Evolutionary conservation across 2,113 vertebrate species (phyloP), one percentile per base, ranked within the genome.

Genomic region (Aegithalos caudatus): DNA sequence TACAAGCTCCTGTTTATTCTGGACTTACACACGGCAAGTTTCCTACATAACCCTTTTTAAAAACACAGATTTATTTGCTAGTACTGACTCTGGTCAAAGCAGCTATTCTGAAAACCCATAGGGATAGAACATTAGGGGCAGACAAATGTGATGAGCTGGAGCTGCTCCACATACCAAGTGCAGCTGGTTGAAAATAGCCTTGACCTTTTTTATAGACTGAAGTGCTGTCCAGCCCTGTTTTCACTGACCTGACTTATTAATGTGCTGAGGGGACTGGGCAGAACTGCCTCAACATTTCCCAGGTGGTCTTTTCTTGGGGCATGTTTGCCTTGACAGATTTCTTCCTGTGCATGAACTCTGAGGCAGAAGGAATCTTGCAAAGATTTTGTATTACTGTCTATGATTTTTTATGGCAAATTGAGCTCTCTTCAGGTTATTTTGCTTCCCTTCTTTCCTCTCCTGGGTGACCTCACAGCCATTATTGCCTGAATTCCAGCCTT

Each of bases 1-100:
- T 95, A 20, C 70, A 60, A 23, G 47, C 14, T 93, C 4, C 62
- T 88, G 45, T 95, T 96, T 96, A 86, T 92, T 90, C 74, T 92
- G 74, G 74, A 80, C 12, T 72, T 79, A 27, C 18, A 87, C 11
- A 14, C 38, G 50, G 60, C 42, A 76, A 42, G 17, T 80, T 93
- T 92, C n/a, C 66, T 88, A 45, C n/a, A 22, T 10, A 70, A 8
- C 31, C 27, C 54, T 65, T 65, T 81, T 51, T 12, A 37, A 93
- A 89, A 89, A 50, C 28, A 66, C 8, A 57, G 16, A 65, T 72
- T 60, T 87, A 58, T 95, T 87, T 94, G 50, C 6, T 88, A 92
- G 93, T 86, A 45, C 61, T 90, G 62, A 85, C 53, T 91, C 33
- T 69, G 67, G 78, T 76, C 58, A 79, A 85, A 90, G 57, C 51